Conservation (phyloP, 2,888 invertebrate genomes). For the Chrysolina americana region DNA sequence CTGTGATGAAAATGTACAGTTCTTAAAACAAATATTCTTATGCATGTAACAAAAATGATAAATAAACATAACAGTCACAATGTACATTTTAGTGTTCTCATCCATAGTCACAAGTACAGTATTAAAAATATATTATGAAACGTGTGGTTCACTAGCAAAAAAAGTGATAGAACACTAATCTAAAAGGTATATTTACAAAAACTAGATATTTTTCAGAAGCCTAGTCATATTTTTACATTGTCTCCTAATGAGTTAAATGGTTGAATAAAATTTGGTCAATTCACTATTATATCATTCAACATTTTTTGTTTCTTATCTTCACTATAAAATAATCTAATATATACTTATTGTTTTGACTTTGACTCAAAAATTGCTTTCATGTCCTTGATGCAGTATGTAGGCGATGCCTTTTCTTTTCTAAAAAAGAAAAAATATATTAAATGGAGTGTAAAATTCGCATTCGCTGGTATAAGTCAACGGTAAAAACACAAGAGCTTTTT, state of each 20-base stretch:
- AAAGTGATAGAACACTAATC: conserved; percentile 27
- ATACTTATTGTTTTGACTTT: conserved; percentile 72
- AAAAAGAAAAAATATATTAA: conserved; percentile 52
- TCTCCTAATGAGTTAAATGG: conserved; percentile 20
- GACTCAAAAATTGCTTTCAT: conserved; percentile 88
- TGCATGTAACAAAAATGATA: conserved; percentile 43
- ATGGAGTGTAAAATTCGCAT: too few species aligned
- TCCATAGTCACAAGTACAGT: conserved; percentile 5
- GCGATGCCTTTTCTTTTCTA: conserved; percentile 80
- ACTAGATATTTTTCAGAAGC: conserved; percentile 32
- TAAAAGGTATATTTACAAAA: conserved; percentile 37
- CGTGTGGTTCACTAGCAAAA: conserved; percentile 34
- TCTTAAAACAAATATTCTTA: conserved; percentile 35
- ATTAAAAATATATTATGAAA: conserved; percentile 23
- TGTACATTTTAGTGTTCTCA: conserved; percentile 4
- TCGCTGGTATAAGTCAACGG: too few species aligned
- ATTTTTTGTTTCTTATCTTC: conserved; percentile 38
- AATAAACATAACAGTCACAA: conserved; percentile 41
- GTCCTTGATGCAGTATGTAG: conserved; percentile 81
- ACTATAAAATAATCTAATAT: conserved; percentile 38
- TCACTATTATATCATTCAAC: conserved; percentile 43
- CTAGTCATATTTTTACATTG: conserved; percentile 24
- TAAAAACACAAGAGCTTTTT: too few species aligned
- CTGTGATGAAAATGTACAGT: conserved; percentile 34
- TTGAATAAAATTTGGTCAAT: conserved; percentile 51